phyloP scores from a whole-genome alignment of 2,888 invertebrate genomes.

The Cephus rjabovi region DNA sequence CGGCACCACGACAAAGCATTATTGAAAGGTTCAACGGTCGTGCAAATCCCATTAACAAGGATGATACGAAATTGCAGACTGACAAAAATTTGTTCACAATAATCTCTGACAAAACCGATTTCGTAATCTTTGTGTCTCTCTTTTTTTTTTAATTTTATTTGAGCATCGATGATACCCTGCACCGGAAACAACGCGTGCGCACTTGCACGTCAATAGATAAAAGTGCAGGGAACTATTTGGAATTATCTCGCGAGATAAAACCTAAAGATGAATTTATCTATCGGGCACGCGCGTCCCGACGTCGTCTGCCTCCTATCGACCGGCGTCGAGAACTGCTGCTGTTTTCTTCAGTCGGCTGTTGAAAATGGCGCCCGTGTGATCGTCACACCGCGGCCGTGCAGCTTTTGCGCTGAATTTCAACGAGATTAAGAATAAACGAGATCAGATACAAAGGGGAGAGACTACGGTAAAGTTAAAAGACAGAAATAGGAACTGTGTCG shows the following conservation, averaged over 20 bases:
- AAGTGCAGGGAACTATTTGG: no score
- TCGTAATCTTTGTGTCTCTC: no score
- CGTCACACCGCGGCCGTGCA: conserved; percentile 13
- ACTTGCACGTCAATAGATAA: no score
- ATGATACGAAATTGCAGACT: no score
- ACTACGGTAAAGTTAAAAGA: conserved; percentile 10
- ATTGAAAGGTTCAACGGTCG: no score
- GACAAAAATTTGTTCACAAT: no score
- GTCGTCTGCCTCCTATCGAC: conserved; percentile 49
- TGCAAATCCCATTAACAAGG: no score
- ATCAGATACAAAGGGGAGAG: conserved; percentile 19
- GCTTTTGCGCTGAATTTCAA: conserved; percentile 29
- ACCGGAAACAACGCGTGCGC: neutral
- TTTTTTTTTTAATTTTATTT: no score
- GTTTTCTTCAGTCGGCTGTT: conserved; percentile 26
- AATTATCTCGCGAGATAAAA: neutral
- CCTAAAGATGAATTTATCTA: neutral
- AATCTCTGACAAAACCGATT: no score
- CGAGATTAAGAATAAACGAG: conserved; percentile 1
- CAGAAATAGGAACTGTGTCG: conserved; percentile 9
- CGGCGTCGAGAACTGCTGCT: conserved; percentile 33
- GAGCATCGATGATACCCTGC: neutral
- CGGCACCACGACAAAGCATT: no score
- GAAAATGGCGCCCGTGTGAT: conserved; percentile 52
- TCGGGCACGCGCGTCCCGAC: conserved; percentile 40